phyloP scores from a whole-genome alignment of 1,140 invertebrate species.

The Nasonia vitripennis region DNA sequence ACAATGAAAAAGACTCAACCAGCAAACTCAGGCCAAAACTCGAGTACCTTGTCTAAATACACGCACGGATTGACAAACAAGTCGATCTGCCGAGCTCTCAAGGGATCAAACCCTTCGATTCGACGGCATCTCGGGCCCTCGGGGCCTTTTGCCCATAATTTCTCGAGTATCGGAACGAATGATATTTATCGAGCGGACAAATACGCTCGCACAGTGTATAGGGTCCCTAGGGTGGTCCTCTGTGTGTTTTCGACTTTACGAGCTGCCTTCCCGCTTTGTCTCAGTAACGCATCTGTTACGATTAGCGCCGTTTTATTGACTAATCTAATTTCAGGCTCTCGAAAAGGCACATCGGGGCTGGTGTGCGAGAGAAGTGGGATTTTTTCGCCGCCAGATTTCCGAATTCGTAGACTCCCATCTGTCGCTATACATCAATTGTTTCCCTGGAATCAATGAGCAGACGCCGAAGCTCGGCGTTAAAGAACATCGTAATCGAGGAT shows the following conservation, averaged over 20 bases:
- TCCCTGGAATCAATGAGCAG: too few relatives aligned
- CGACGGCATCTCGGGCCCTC: neutral
- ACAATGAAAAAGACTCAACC: neutral
- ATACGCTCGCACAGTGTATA: slow-evolving; percentile 7
- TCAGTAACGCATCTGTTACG: slow-evolving; percentile 48
- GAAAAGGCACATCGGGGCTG: neutral
- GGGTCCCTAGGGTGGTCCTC: slow-evolving; percentile 46
- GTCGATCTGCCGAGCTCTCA: neutral
- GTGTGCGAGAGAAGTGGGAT: neutral
- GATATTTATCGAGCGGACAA: slow-evolving; percentile 53
- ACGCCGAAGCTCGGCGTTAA: too few relatives aligned
- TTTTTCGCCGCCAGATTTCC: neutral
- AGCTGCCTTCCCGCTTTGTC: slow-evolving; percentile 22
- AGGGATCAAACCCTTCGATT: slow-evolving; percentile 42
- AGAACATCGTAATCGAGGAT: neutral
- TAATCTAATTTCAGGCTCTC: slow-evolving; percentile 32
- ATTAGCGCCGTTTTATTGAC: slow-evolving; percentile 29
- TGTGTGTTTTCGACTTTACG: neutral
- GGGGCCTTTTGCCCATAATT: slow-evolving; percentile 34
- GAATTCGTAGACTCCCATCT: neutral
- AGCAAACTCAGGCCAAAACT: neutral
- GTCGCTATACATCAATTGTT: too few relatives aligned
- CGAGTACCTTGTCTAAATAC: neutral
- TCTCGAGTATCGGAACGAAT: slow-evolving; percentile 55
- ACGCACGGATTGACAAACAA: slow-evolving; percentile 40